Base-by-base conservation (phyloP, 2,888 invertebrate genomes). In the Oscheius sp. region DNA sequence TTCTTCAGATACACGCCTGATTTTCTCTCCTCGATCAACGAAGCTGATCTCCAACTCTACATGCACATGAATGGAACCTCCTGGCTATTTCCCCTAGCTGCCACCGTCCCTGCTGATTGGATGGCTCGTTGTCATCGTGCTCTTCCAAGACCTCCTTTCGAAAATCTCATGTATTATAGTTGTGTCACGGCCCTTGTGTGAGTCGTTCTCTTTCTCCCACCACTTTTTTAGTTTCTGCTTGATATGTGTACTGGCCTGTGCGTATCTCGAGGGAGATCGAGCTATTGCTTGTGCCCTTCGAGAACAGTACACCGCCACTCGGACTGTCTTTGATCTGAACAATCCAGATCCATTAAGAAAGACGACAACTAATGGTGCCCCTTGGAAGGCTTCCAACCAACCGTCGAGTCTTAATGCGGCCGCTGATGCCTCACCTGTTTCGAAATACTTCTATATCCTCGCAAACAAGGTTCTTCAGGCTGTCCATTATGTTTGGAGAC, bases 71-170 rank as follows among this genome's bases (percentile, higher is more conserved):
- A 84, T 62, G 78, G 80, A 14, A 78, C 81, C 14, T 80, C 86
- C 5, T 86, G 85, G 83, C 64, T 83, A 86, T 93, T 91, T 85
- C 90, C 91, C 0, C 87, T 93, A 70, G 89, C 91, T 56, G 91
- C 92, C 3, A 90, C 90, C 70, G 88, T 91, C 70, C 91, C 90
- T 59, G 71, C 59, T 1, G 80, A 84, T 30, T 80, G 83, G 80
- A 56, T 77, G 20, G 69, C 75, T 2, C 68, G 74, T 41, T 77
- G 94, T 86, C 90, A 91, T 0, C 88, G 89, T 12, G 89, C 90
- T 1, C 87, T 93, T 59, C 90, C 90, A 1, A 90, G 93, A 45
- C 94, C 93, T 0, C 87, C 87, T 1, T 94, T 93, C 92, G 94
- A 94, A 86, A 88, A 89, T 4, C 87, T 90, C 22, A 87, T 93